Conservation (phyloP, 1,140 invertebrate genomes). For the Drosophila bipectinata region DNA sequence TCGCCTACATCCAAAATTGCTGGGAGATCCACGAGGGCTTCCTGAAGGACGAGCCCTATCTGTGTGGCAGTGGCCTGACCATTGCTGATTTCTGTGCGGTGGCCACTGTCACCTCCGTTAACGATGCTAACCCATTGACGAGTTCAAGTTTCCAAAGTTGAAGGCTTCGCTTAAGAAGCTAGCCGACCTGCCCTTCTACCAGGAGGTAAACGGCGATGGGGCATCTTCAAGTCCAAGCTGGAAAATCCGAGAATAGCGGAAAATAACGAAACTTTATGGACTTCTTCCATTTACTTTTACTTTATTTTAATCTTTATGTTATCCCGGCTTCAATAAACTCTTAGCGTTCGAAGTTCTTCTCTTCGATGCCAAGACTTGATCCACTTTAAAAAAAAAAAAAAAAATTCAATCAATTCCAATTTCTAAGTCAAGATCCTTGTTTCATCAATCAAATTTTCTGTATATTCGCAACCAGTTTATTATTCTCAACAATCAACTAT, state of each 20-base stretch:
- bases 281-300: slow-evolving; percentile 6
- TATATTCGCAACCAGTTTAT: too few relatives aligned
- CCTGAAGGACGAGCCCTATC: slow-evolving; percentile 85
- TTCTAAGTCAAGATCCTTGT: too few relatives aligned
- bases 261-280: slow-evolving; percentile 30
- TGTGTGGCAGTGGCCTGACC: slow-evolving; percentile 86
- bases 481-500: too few relatives aligned
- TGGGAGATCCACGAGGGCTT: slow-evolving; percentile 86
- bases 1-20: slow-evolving; percentile 84
- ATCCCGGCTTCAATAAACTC: slow-evolving; percentile 41
- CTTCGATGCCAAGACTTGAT: slow-evolving; percentile 25
- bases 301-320: slow-evolving; percentile 25
- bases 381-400: slow-evolving; percentile 14
- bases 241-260: slow-evolving; percentile 64
- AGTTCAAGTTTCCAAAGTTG: slow-evolving; percentile 83
- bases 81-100: slow-evolving; percentile 87
- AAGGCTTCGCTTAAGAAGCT: slow-evolving; percentile 78
- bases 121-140: slow-evolving; percentile 71
- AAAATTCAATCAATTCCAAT: too few relatives aligned
- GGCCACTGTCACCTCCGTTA: slow-evolving; percentile 83
- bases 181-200: slow-evolving; percentile 81
- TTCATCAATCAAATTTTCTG: too few relatives aligned
- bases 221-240: slow-evolving; percentile 82
- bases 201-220: slow-evolving; percentile 76
- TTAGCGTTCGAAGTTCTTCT: slow-evolving; percentile 4